Percentiles rank a stretch among this genome's conserved stretches.
Evolutionary conservation across 2,888 invertebrate genomes (phyloP).

Genomic region (Junonia oenone): DNA sequence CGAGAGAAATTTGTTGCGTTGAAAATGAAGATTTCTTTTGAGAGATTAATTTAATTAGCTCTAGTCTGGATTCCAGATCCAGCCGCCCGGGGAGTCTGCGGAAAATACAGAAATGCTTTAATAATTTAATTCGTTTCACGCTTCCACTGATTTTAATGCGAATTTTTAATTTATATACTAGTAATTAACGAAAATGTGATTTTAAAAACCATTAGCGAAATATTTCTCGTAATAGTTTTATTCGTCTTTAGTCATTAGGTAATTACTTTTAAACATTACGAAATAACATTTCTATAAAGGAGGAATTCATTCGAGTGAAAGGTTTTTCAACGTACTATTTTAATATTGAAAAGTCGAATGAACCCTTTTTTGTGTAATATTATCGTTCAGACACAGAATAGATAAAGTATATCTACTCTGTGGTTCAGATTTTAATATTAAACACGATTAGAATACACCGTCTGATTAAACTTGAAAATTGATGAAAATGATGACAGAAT

Average conservation of each 20-base stretch:
- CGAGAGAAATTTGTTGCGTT: conserved; percentile 18
- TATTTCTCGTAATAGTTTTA: not conserved
- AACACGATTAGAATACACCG: too few relatives aligned
- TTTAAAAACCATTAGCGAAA: not conserved
- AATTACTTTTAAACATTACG: not conserved
- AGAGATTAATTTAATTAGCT: conserved; percentile 23
- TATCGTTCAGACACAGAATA: too few relatives aligned
- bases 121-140: not conserved
- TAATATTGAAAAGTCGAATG: too few relatives aligned
- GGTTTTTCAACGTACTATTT: not conserved
- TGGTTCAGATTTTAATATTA: too few relatives aligned
- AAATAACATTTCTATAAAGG: not conserved
- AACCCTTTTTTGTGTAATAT: not conserved
- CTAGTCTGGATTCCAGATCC: not conserved
- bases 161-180: not conserved
- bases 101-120: not conserved
- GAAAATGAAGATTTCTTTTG: conserved; percentile 24
- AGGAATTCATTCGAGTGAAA: not conserved
- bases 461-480: too few relatives aligned
- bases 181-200: not conserved
- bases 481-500: too few relatives aligned
- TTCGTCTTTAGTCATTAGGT: not conserved
- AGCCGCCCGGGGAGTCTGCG: not conserved
- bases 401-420: too few relatives aligned
- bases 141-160: not conserved